Base-by-base conservation (phyloP, 2,797 vertebrate species). In the Adrianichthys oophorus region DNA sequence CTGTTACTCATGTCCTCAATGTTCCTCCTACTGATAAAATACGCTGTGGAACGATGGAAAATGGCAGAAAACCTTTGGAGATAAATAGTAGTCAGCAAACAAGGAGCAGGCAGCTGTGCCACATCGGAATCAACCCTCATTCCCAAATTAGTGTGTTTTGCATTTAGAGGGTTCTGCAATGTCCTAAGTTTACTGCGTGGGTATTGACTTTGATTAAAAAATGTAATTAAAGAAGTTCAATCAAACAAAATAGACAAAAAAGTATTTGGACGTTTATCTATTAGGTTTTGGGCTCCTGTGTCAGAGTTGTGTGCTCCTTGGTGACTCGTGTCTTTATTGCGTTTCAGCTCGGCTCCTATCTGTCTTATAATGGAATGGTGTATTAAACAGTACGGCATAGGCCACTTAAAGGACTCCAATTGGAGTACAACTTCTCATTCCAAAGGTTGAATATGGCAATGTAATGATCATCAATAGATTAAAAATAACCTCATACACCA, bases 361-460 rank as follows among this genome's bases (percentile, higher is more conserved):
- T 41, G 26, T 65, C 61, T 41, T 48, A 23, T 64, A 50, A 70
- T 65, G 70, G 66, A 41, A 59, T 56, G 60, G 78, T 72, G 76
- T 71, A 83, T 78, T 70, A 75, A 83, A 62, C 66, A 68, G 63
- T 74, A 70, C 64, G 70, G 74, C 53, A 56, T 62, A 81, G 67
- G 84, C 70, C 67, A 76, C 77, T 71, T 62, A 43, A 57, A 67
- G 50, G 23, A 55, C 71, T 74, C 68, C 1, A 14, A 47, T 41
- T 6, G 7, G 52, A 76, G 67, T 21, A 58, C 72, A 45, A 44
- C 62, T 63, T 63, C 54, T 58, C 32, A 43, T 24, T 55, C 52
- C 50, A 29, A 51, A 3, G 52, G 52, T 23, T n/a, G 42, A 60
- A 26, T 16, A 53, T 62, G 59, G 58, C 53, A 65, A 70, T 62